Evolutionary conservation across 2,797 vertebrate genomes (phyloP).

Genomic region (Acipenser transmontanus): DNA sequence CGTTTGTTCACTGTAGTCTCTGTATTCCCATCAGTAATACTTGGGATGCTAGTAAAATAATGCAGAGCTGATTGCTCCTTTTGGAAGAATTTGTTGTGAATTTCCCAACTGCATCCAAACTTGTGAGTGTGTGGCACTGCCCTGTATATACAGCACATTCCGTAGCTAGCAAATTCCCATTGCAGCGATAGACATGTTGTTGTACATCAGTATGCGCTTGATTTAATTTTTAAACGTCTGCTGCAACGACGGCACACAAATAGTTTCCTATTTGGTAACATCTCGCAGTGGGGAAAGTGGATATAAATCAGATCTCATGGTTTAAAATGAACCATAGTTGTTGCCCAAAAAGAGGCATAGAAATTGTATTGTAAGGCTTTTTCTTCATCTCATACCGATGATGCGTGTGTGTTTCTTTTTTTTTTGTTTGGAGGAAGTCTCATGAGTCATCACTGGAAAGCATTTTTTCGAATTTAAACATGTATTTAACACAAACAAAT

Average conservation of each 20-base stretch:
- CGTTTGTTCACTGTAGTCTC: no score
- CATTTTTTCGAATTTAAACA: not conserved
- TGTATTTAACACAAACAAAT: constrained; percentile 17
- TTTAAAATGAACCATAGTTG: constrained; percentile 36
- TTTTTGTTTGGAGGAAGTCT: constrained; percentile 21
- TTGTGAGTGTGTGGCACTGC: no score
- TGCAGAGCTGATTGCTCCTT: no score
- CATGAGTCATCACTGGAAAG: constrained; percentile 32
- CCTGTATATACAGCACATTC: no score
- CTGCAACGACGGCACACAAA: constrained; percentile 11
- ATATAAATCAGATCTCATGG: constrained; percentile 49
- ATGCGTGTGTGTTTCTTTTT: not conserved
- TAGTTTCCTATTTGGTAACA: constrained; percentile 25
- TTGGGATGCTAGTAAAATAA: no score
- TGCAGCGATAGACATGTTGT: constrained; percentile 21
- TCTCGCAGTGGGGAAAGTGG: constrained; percentile 9
- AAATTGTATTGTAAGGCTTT: constrained; percentile 33
- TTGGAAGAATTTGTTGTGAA: no score
- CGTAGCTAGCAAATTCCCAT: constrained; percentile 34
- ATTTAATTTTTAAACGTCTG: not conserved
- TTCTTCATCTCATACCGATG: not conserved
- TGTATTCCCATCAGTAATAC: no score
- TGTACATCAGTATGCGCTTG: not conserved
- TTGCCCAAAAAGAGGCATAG: constrained; percentile 54
- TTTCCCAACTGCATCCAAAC: no score